A percentile compares a stretch with the other conserved stretches of the same genome.
These are phyloP conservation scores for Hydractinia echinata DNA, from an alignment of 30 jellyfish, hydroid and myxozoan genomes.

Conservation along the genomic window DNA sequence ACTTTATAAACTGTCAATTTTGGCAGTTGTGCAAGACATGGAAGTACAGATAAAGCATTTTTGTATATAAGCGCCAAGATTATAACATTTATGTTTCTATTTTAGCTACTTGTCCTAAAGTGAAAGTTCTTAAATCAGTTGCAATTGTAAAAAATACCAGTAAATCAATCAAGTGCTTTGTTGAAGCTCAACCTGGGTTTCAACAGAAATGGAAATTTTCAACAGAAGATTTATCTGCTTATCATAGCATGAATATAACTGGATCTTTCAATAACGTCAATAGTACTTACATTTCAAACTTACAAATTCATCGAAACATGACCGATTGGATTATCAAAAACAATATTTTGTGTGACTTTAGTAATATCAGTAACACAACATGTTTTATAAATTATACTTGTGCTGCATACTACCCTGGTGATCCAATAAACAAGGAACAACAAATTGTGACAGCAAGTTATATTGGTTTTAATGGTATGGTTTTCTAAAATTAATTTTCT, in stretches of 20 bases:
- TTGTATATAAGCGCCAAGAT: no score
- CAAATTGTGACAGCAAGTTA: not conserved
- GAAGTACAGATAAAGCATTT: no score
- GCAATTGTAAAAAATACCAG: no score
- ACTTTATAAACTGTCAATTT: no score
- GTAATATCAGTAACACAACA: not conserved
- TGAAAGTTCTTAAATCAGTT: no score
- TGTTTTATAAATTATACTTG: not conserved
- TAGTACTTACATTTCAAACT: not conserved
- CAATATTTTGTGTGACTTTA: not conserved
- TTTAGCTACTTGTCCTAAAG: no score
- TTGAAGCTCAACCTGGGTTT: slow-evolving; percentile 9
- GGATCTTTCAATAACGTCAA: not conserved
- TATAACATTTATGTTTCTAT: no score
- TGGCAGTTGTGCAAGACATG: not conserved
- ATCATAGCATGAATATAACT: not conserved
- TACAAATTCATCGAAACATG: not conserved
- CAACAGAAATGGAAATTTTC: not conserved
- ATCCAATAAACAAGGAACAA: not conserved
- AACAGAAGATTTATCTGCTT: not conserved
- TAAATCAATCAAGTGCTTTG: not conserved
- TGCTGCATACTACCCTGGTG: not conserved
- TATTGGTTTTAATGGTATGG: slow-evolving; percentile 21
- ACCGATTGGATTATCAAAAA: not conserved
- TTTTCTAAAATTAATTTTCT: not conserved